A percentile compares a stretch with the other conserved stretches of the same genome.
Conservation (phyloP, 2,113 vertebrate species). For the Nettapus auritus region DNA sequence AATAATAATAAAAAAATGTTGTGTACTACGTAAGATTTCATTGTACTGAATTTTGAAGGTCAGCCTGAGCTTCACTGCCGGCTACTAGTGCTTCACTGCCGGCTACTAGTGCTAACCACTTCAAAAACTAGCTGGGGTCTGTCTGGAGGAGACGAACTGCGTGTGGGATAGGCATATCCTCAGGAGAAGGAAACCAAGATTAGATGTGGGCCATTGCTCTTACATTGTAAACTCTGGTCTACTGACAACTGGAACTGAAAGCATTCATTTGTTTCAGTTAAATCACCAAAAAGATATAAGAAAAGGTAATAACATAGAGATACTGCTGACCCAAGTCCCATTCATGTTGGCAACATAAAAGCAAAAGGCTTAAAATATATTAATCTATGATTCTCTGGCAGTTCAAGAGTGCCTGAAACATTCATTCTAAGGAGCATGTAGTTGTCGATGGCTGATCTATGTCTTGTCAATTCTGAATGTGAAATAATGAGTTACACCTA, state of each 20-base stretch:
- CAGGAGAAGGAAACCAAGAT: not conserved
- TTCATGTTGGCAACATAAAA: slow-evolving; percentile 12
- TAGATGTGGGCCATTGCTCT: not conserved
- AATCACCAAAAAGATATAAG: not conserved
- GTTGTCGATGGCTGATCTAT: slow-evolving; percentile 24
- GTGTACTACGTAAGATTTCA: not conserved
- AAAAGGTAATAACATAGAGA: not conserved
- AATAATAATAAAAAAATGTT: too few species aligned
- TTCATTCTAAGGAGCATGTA: not conserved
- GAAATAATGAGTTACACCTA: slow-evolving; percentile 43
- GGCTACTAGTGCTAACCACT: not conserved
- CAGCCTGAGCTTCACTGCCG: not conserved
- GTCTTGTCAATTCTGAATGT: slow-evolving; percentile 39
- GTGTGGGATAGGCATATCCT: not conserved
- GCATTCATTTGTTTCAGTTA: not conserved
- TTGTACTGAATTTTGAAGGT: not conserved
- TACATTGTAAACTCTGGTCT: not conserved
- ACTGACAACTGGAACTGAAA: not conserved
- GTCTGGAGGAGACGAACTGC: not conserved
- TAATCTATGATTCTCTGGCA: not conserved
- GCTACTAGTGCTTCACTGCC: not conserved
- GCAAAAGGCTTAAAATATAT: not conserved
- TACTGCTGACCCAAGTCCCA: not conserved
- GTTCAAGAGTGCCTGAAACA: not conserved
- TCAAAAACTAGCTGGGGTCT: not conserved